A percentile compares a stretch with the other conserved stretches of the same genome.
Conservation (phyloP, 2,888 invertebrate genomes). For the Idaea biselata region DNA sequence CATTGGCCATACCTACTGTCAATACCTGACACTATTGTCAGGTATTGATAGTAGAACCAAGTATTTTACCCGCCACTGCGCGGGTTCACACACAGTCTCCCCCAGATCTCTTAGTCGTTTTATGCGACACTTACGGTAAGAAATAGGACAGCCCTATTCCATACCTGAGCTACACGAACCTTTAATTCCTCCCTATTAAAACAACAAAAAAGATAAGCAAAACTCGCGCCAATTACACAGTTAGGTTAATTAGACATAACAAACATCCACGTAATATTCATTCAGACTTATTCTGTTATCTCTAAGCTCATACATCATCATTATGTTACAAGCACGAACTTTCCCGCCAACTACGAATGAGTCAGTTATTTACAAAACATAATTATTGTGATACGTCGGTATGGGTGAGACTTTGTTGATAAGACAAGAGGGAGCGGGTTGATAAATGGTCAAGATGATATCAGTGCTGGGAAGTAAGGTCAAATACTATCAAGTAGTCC, state of each 20-base stretch:
- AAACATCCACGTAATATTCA: background rate
- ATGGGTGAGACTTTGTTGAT: constrained; percentile 19
- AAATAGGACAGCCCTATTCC: no score
- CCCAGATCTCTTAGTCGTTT: no score
- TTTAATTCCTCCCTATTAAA: background rate
- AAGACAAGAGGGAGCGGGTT: constrained; percentile 15
- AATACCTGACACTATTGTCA: no score
- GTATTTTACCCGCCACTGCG: no score
- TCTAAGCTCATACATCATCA: constrained; percentile 27
- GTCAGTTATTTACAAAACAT: constrained; percentile 29
- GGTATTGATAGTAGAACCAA: no score
- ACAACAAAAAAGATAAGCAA: background rate
- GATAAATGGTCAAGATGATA: background rate
- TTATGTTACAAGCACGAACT: constrained; percentile 28
- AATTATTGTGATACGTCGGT: constrained; percentile 23
- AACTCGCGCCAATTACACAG: background rate
- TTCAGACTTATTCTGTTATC: constrained; percentile 25
- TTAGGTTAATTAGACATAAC: background rate
- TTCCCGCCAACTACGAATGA: constrained; percentile 25
- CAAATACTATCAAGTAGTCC: background rate
- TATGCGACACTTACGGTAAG: no score
- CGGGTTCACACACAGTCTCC: no score
- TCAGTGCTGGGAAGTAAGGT: background rate
- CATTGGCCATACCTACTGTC: no score
- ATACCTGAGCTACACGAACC: background rate